A percentile compares a stretch with the other conserved stretches of the same genome.
phyloP scores from a whole-genome alignment of 2,113 vertebrate genomes.

The Cyrtonyx montezumae region DNA sequence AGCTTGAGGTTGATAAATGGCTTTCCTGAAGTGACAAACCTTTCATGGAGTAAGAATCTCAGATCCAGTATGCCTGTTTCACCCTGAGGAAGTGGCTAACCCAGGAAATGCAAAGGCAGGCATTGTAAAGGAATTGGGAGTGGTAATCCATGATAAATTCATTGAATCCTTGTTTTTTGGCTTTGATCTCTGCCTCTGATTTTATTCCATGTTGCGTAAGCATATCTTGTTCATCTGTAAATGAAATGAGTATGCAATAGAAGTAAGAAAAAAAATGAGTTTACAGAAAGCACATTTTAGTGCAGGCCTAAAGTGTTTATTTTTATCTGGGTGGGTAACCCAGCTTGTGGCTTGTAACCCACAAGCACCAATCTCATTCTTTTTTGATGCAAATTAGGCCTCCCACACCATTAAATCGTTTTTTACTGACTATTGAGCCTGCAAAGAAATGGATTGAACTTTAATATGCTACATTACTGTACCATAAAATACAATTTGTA shows the following conservation, averaged over 20 bases:
- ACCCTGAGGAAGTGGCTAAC: not conserved
- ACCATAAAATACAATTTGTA: constrained; percentile 50
- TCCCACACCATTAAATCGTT: constrained; percentile 42
- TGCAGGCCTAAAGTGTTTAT: constrained; percentile 35
- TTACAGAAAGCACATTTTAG: constrained; percentile 35
- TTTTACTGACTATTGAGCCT: constrained; percentile 40
- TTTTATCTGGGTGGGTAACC: constrained; percentile 33
- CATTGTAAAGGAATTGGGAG: not conserved
- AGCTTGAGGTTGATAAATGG: not conserved
- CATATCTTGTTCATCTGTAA: constrained; percentile 17
- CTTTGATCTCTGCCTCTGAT: not conserved
- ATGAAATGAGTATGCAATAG: constrained; percentile 16
- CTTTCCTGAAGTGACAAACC: not conserved
- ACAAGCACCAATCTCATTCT: constrained; percentile 20
- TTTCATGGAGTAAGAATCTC: not conserved
- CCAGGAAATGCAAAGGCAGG: not conserved
- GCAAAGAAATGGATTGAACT: constrained; percentile 34
- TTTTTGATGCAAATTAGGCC: constrained; percentile 46
- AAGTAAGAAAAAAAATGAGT: constrained; percentile 43
- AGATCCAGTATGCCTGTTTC: not conserved
- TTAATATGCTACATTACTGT: constrained; percentile 37
- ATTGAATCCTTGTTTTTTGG: not conserved
- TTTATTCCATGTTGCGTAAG: not conserved
- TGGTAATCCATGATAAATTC: not conserved
- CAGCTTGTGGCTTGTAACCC: not conserved